Conservation (phyloP, 2,888 invertebrate species). For the Merodon equestris region DNA sequence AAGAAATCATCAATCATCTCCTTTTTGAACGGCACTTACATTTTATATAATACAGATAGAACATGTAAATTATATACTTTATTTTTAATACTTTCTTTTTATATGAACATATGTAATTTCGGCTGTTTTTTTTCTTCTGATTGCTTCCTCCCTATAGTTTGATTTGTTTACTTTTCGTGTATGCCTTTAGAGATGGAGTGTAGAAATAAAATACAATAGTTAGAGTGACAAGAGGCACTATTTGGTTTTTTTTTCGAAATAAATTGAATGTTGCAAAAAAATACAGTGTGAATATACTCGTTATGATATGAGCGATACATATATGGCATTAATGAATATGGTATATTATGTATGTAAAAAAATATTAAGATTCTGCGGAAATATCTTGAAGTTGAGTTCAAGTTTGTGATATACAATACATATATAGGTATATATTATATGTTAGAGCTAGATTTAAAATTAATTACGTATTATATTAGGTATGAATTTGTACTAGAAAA, state of each 20-base stretch:
- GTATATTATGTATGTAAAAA: slow-evolving; percentile 34
- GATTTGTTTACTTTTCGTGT: too few species aligned
- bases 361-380: slow-evolving; percentile 42
- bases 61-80: slow-evolving; percentile 14
- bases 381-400: slow-evolving; percentile 23
- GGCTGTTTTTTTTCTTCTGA: slow-evolving; percentile 2
- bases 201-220: slow-evolving; percentile 31
- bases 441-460: slow-evolving; percentile 24
- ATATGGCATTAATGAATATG: slow-evolving; percentile 15
- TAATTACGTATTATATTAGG: slow-evolving; percentile 51
- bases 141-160: too few species aligned
- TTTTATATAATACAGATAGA: slow-evolving; percentile 31
- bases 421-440: slow-evolving; percentile 4
- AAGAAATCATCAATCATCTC: slow-evolving; percentile 1
- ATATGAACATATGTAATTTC: not conserved
- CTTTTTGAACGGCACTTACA: slow-evolving; percentile 12
- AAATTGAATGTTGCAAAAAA: too few species aligned
- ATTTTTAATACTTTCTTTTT: slow-evolving; percentile 11
- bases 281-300: too few species aligned
- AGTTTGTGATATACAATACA: slow-evolving; percentile 16
- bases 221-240: slow-evolving; percentile 57
- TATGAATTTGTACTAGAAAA: slow-evolving; percentile 61
- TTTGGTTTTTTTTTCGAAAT: slow-evolving; percentile 46
- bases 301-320: slow-evolving; percentile 4
- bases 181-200: too few species aligned